Evolutionary conservation across 2,797 vertebrate genomes (phyloP).

Genomic region (Pseudochirops corinnae): DNA sequence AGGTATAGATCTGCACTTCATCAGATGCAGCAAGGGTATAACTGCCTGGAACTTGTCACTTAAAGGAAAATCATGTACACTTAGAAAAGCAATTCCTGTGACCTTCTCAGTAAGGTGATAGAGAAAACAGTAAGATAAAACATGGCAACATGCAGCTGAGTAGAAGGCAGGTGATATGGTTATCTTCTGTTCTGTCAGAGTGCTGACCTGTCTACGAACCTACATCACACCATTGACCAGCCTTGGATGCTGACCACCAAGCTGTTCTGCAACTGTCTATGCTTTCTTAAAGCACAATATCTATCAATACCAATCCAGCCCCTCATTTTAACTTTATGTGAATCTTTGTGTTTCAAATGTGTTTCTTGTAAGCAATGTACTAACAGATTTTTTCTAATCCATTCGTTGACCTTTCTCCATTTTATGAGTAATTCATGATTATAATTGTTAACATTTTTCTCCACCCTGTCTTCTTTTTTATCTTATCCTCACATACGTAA

Average conservation of each 20-base stretch:
- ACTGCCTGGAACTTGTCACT: constrained; percentile 91
- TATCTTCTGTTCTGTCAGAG: constrained; percentile 89
- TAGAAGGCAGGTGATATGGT: constrained; percentile 86
- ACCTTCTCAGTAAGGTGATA: constrained; percentile 93
- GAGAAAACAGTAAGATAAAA: constrained; percentile 91
- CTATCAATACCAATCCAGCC: too few species aligned
- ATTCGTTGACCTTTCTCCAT: too few species aligned
- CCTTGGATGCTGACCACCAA: not conserved
- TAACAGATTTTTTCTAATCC: too few species aligned
- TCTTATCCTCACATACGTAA: too few species aligned
- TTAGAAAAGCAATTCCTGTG: constrained; percentile 90
- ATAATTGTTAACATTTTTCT: too few species aligned
- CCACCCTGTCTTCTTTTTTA: too few species aligned
- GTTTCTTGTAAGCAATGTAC: too few species aligned
- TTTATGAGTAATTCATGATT: too few species aligned
- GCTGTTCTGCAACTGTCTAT: constrained; percentile 54
- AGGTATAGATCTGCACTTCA: constrained; percentile 88
- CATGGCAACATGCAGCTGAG: constrained; percentile 88
- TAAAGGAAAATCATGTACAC: constrained; percentile 71
- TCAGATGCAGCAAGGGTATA: constrained; percentile 91
- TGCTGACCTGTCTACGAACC: constrained; percentile 74
- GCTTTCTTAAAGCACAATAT: not conserved
- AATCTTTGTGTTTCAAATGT: too few species aligned
- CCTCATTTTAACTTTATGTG: too few species aligned
- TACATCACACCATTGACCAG: constrained; percentile 81